These are phyloP conservation scores for Huso huso DNA, from an alignment of 2,797 vertebrate species.

Conservation along the genomic window DNA sequence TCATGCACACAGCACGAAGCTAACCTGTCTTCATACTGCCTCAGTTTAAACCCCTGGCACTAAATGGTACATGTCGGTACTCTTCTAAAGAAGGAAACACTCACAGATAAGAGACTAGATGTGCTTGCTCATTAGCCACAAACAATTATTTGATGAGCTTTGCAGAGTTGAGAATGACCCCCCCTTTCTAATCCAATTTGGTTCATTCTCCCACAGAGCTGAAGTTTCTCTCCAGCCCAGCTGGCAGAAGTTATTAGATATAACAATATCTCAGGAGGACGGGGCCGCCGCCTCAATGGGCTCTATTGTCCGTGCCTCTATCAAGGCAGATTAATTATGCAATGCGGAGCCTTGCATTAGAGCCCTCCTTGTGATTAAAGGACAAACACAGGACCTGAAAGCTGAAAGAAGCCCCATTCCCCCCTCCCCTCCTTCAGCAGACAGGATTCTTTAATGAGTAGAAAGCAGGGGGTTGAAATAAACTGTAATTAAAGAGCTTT, in stretches of 20 bases:
- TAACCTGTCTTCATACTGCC: too few relatives aligned
- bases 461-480: conserved; percentile 19
- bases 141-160: conserved; percentile 45
- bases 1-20: too few relatives aligned
- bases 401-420: conserved; percentile 22
- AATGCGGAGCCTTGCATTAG: conserved; percentile 49
- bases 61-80: neutral
- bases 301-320: conserved; percentile 84
- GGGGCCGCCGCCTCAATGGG: conserved; percentile 76
- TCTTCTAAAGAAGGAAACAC: conserved; percentile 1
- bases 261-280: conserved; percentile 79
- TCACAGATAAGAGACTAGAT: conserved; percentile 7
- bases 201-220: conserved; percentile 65
- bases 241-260: conserved; percentile 84
- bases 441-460: conserved; percentile 39
- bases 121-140: conserved; percentile 13
- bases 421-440: conserved; percentile 19
- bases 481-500: conserved; percentile 25
- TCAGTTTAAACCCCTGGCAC: neutral
- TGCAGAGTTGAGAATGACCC: conserved; percentile 42
- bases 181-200: conserved; percentile 69
- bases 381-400: conserved; percentile 35
- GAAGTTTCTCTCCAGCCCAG: conserved; percentile 74
- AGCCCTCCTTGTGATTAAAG: conserved; percentile 24
- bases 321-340: conserved; percentile 94